Evolutionary conservation across 2,113 vertebrate species (phyloP), one percentile per base, ranked within the genome.

Genomic region (Poeciliopsis prolifica): DNA sequence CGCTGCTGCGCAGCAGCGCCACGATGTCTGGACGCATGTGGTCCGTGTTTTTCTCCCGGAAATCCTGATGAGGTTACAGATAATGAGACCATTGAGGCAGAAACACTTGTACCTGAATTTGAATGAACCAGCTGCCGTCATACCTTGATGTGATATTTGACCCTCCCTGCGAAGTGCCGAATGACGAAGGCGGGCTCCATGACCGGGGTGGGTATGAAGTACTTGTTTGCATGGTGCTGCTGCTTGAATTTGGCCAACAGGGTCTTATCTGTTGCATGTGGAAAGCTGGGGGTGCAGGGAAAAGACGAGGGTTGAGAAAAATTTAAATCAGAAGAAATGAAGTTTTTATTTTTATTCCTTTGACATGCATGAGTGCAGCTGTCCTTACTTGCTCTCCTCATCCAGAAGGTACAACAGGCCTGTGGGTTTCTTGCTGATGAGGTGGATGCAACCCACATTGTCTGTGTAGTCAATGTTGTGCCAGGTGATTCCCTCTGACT

Each of bases 401-500:
- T 99, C 98, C 79, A 99, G 94, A 76, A 99, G 94, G 91, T 97
- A 96, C 77, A 99, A 96, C 78, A 99, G 95, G 33, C 98, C 98
- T 0, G 98, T 99, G 79, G 98, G 98, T 68, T 99, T 99, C 93
- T 96, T 99, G 95, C 97, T 98, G 93, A 98, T 98, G 69, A 99
- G 95, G 76, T 99, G 97, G 88, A 99, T 98, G 80, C 98, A 99
- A 87, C 97, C 97, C 76, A 99, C 97, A 0, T 99, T 99, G 94
- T 99, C 97, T 0, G 95, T 98, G 87, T 99, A 99, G 92, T 98
- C 96, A 5, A 99, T 99, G 94, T 98, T 98, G 93, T 98, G 97
- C 98, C 98, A 99, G 1, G 96, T 91, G 87, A 99, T 99, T 35
- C 98, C 98, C 91, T 99, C 98, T 1, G 95, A 92, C 94, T 98